Base-by-base conservation (phyloP, 2,797 vertebrate genomes). In the Macroramphosus scolopax region DNA sequence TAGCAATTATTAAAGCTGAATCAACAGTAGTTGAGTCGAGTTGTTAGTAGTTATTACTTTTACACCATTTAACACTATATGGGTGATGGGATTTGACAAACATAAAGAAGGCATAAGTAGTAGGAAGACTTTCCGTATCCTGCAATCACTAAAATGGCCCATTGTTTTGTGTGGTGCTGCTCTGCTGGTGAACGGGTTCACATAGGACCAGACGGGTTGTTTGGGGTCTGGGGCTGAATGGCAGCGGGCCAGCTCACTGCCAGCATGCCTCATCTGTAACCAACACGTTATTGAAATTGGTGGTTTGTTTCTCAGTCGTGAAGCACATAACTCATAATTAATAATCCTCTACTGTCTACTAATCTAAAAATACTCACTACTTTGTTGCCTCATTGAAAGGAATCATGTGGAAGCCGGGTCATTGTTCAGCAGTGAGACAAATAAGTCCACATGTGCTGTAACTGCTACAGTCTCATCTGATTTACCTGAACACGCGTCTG, bases 201-300 rank as follows among this genome's bases (percentile, higher is more conserved):
- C 52, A 40, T 45, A 13, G 46, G 25, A 44, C 37, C 28, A 60
- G 60, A 53, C 43, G 10, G 39, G n/a, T 43, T 66, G 48, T 79
- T 73, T 68, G 37, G 29, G 32, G n/a, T n/a, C n/a, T n/a, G n/a
- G n/a, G n/a, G n/a, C n/a, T 28, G 42, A 8, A 52, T 64, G 63
- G 52, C 62, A 38, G 17, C 51, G 31, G 16, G 48, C 63, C 45
- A 72, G 35, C 32, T 3, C 13, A 28, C 42, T 60, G 57, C 38
- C 54, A 51, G 25, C 31, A 51, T 32, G 40, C 42, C 54, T 68
- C 46, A 60, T 56, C 48, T 55, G 32, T 41, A 54, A 69, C 38
- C 34, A 51, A 37, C 39, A 45, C 45, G 40, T 53, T 28, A 72
- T 53, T 65, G 22, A 62, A 20, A 63, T 47, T 57, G 54, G 39